Evolutionary conservation across 2,113 vertebrate genomes (phyloP).

Genomic region (Ochotona princeps): DNA sequence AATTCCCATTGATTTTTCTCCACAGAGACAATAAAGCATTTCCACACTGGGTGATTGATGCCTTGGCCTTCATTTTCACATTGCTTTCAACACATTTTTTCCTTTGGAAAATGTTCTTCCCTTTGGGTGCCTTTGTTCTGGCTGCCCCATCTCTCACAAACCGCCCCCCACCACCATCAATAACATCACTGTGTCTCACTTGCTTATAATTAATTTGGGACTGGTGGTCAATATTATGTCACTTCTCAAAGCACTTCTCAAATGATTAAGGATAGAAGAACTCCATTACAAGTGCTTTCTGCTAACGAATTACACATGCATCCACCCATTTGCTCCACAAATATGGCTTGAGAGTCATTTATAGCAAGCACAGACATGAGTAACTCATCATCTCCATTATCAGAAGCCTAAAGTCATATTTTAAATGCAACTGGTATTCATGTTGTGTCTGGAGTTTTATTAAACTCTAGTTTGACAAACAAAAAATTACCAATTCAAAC

Average conservation of each 20-base stretch:
- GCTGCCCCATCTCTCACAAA: not conserved
- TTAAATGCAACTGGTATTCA: not conserved
- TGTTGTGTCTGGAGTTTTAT: not conserved
- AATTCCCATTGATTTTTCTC: constrained; percentile 46
- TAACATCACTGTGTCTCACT: not conserved
- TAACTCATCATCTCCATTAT: not conserved
- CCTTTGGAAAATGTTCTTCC: constrained; percentile 31
- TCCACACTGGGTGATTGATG: not conserved
- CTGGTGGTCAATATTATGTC: not conserved
- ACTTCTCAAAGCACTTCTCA: not conserved
- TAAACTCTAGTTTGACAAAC: constrained; percentile 4
- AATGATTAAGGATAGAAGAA: not conserved
- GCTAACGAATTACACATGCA: not conserved
- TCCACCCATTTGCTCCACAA: not conserved
- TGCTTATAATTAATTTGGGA: not conserved
- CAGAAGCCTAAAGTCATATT: not conserved
- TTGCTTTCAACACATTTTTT: not conserved
- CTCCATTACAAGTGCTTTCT: not conserved
- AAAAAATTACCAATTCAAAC: not conserved
- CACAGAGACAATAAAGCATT: not conserved
- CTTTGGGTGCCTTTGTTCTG: not conserved
- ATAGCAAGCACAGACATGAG: not conserved
- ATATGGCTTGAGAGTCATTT: not conserved
- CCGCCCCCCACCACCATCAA: not conserved
- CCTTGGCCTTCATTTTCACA: not conserved